Percentiles rank a stretch among this genome's conserved stretches.
Evolutionary conservation across 2,888 invertebrate genomes (phyloP).

Genomic region (Hydroisotoma schaefferi): DNA sequence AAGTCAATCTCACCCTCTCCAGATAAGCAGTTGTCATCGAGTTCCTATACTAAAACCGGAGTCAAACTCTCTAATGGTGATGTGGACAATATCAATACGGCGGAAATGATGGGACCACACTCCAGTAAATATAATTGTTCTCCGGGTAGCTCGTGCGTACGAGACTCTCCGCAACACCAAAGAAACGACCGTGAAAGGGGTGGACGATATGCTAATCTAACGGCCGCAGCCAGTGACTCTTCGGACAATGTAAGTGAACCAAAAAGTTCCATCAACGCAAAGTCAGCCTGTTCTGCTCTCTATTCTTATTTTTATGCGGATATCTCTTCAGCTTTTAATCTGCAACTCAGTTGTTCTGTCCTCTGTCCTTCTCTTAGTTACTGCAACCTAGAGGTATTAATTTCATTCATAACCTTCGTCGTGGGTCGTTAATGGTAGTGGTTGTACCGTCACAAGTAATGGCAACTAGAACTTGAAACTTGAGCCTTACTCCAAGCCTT

Average conservation of each 20-base stretch:
- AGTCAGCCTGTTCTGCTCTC: too few relatives aligned
- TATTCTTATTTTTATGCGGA: too few relatives aligned
- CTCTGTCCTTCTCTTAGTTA: too few relatives aligned
- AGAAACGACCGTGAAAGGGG: constrained; percentile 30
- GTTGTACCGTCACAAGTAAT: too few relatives aligned
- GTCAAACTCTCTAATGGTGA: constrained; percentile 16
- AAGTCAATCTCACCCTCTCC: constrained; percentile 27
- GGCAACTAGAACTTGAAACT: too few relatives aligned
- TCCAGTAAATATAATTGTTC: constrained; percentile 35
- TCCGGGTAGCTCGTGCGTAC: constrained; percentile 13
- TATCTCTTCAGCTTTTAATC: too few relatives aligned
- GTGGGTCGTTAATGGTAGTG: too few relatives aligned
- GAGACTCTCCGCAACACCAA: constrained; percentile 18
- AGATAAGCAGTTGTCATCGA: not conserved
- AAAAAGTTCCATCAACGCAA: too few relatives aligned
- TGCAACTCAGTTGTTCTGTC: too few relatives aligned
- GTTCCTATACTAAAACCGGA: not conserved
- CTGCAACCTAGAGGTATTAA: too few relatives aligned
- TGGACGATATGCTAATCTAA: constrained; percentile 25
- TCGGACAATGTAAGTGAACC: constrained; percentile 46
- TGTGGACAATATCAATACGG: constrained; percentile 28
- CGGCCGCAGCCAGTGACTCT: constrained; percentile 37
- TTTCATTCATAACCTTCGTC: too few relatives aligned
- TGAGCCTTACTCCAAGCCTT: too few relatives aligned
- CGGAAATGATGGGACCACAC: constrained; percentile 43